phyloP scores from a whole-genome alignment of 2,888 invertebrate genomes.

The Cosmorhoe ocellata region DNA sequence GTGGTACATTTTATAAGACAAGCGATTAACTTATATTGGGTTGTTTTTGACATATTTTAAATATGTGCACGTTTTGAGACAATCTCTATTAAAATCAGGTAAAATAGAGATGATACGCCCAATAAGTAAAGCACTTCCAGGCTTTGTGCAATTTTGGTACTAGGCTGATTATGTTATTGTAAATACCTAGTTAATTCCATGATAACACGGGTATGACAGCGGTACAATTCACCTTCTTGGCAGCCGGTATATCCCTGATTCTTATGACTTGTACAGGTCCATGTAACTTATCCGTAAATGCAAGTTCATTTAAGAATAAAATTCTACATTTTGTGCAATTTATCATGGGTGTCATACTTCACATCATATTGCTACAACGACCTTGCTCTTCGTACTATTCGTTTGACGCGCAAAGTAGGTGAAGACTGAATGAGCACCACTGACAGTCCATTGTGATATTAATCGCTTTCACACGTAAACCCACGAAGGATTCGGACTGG shows the following conservation, averaged over 20 bases:
- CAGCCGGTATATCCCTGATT: no score
- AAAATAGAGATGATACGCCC: no score
- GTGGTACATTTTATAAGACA: slow-evolving; percentile 25
- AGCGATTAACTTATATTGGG: slow-evolving; percentile 8
- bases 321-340: slow-evolving; percentile 25
- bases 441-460: slow-evolving; percentile 38
- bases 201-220: no score
- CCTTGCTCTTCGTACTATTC: slow-evolving; percentile 44
- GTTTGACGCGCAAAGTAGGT: slow-evolving; percentile 37
- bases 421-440: slow-evolving; percentile 35
- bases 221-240: no score
- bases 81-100: no score
- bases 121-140: no score
- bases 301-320: slow-evolving; percentile 37
- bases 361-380: slow-evolving; percentile 12
- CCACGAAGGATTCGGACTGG: slow-evolving; percentile 37
- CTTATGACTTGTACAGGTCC: slow-evolving; percentile 4
- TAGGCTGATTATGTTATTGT: no score
- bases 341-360: slow-evolving; percentile 11
- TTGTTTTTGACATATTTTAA: no score
- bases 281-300: slow-evolving; percentile 35
- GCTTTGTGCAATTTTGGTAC: no score
- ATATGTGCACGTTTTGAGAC: no score
- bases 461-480: slow-evolving; percentile 43
- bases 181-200: no score